Evolutionary conservation across 2,797 vertebrate species (phyloP).

Genomic region (Alfaro cultratus): DNA sequence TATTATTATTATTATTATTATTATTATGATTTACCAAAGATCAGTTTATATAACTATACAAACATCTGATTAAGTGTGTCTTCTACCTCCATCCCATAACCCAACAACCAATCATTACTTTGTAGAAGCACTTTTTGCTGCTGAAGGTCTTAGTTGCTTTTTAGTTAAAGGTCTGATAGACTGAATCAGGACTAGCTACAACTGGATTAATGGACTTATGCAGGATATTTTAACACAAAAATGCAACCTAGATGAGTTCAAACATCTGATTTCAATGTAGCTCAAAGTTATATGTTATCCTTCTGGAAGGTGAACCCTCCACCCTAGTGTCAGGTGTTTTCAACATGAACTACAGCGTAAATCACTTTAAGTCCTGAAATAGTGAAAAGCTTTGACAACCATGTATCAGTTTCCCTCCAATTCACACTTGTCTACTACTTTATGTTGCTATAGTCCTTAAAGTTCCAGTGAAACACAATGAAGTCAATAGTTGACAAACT

Average conservation of each 20-base stretch:
- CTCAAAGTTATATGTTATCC: background rate
- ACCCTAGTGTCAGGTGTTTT: background rate
- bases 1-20: too few relatives aligned
- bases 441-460: background rate
- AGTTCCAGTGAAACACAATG: background rate
- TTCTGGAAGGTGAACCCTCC: background rate
- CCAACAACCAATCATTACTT: background rate
- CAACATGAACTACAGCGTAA: background rate
- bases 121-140: background rate
- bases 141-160: background rate
- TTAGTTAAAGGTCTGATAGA: background rate
- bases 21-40: background rate
- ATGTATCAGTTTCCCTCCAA: background rate
- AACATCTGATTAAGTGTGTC: background rate
- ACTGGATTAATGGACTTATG: background rate
- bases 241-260: background rate
- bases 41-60: background rate
- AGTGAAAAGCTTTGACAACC: background rate
- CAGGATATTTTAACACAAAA: background rate
- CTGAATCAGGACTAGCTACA: background rate
- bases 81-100: background rate
- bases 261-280: background rate
- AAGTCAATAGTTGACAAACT: background rate
- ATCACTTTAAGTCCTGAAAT: background rate
- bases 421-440: background rate